Evolutionary conservation across 2,888 invertebrate genomes (phyloP), one percentile per base, ranked within the genome.

Genomic region (Meteorus colon): DNA sequence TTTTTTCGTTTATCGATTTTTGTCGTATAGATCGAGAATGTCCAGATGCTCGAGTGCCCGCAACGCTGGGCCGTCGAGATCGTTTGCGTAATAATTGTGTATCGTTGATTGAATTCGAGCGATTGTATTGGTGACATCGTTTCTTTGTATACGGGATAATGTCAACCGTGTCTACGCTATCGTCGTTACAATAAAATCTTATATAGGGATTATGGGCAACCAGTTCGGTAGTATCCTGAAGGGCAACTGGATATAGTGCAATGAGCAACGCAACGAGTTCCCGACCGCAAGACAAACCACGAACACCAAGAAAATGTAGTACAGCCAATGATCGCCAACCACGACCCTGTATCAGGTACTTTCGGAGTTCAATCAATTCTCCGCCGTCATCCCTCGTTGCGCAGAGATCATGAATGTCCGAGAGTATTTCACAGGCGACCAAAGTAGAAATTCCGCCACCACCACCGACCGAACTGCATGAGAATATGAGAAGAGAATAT

Each of bases 241-340:
- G 69, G 37, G 73, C 68, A 6, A 90, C 86, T 1, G 90, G 90
- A 75, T 92, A 93, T 80, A 93, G 82, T 86, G 93, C 93, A 59
- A 92, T 90, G 72, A 93, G 90, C 63, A 93, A 91, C 10, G 92
- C 92, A 76, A 92, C 92, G 79, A 93, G 89, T 84, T 93, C 93
- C 2, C 92, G 91, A 76, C 92, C 92, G 85, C 93, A 93, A 16
- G 92, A 92, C 37, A 93, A 84, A 4, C 92, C 92, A 90, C 93
- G 86, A 2, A 93, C 92, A 0, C 93, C 93, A 12, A 93, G 86
- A 4, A 91, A 89, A 71, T 92, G 91, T 27, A 94, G 91, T 73
- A 92, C 90, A 70, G 92, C 91, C 24, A 94, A 90, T 77, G 92
- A 92, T 77, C 92, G 90, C 94, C 94, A 94, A 10, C 93, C 93